Evolutionary conservation across 2,797 vertebrate species (phyloP), one percentile per base, ranked within the genome.

Genomic region (Poeciliopsis infans): DNA sequence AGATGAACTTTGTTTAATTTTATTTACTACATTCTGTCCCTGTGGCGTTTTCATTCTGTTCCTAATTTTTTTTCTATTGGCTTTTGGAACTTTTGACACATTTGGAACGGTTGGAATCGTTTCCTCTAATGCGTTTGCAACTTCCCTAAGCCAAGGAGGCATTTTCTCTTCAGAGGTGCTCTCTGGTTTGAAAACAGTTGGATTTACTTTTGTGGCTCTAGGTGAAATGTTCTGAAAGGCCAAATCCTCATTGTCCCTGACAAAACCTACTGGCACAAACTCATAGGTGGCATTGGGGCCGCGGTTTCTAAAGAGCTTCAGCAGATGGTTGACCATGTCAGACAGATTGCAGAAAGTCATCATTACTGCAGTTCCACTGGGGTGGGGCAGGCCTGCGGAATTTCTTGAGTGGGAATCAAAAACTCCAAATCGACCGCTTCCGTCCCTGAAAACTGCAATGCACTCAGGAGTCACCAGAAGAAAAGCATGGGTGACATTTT

Each of bases 361-460:
- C 49, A 53, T 53, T 3, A 73, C 2, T 74, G 51, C 51, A 55
- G 72, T 39, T 13, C 47, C 72, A 7, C 20, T 13, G 12, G 15
- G 33, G 5, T 53, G 33, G 18, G 72, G 72, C 1, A 73, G 33
- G 11, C 72, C 72, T 39, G 10, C 72, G 15, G 72, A 73, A 13
- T 16, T 23, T 36, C 49, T 36, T 53, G 72, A 73, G 10, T 73
- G 49, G 1, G 72, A 73, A 18, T 73, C 70, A 72, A 49, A 72
- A 49, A 72, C 7, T 31, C 72, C 47, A 46, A 28, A 73, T 7
- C 46, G 20, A 18, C 47, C 46, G 2, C 7, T n/a, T 75, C 33
- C 4, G 55, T 39, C 74, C 7, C 41, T 8, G 74, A 59, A 61
- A 8, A 74, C 74, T 59, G 74, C 74, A 75, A 75, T 45, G 41